Evolutionary conservation across 2,888 invertebrate species (phyloP), one percentile per base, ranked within the genome.

Genomic region (Heterodera filipjevi): DNA sequence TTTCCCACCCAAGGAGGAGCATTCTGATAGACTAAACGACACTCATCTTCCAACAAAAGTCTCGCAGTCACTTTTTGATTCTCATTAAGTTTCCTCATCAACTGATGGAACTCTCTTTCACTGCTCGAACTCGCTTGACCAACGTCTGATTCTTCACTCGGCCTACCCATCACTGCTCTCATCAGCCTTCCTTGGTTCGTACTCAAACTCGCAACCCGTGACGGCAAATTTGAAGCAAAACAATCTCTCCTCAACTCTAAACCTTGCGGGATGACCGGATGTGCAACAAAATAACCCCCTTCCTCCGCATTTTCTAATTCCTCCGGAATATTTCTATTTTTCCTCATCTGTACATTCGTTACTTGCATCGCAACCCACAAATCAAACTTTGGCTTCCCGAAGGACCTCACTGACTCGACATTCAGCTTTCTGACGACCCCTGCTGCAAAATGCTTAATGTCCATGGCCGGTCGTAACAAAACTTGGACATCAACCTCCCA

Each of bases 161-260:
- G 14, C 8, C 33, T 16, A 16, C 39, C 35, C 19, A 35, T 16
- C 19, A 68, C 33, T 2, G 68, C 68, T 2, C 68, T 14, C 22
- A 68, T 33, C 35, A 68, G 5, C 19, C 19, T 68, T 3, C 68
- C 68, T 68, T 68, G 68, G 12, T 68, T 68, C 19, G 68, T 68
- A 5, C 19, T 16, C 68, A 35, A 39, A 39, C 16, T 39, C 19
- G 68, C 33, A 3, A 68, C 16, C 19, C 16, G 14, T 19, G 68
- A 68, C 19, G 68, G 68, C 22, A 22, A 68, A 39, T 68, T 33
- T 19, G 33, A 16, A 16, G 33, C 68, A 68, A 68, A 68, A 14
- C 68, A 68, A 19, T 68, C 68, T 19, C 68, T 33, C 19, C 68
- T 33, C n/a, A n/a, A n/a, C n/a, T n/a, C n/a, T n/a, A n/a, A n/a